phyloP scores from a whole-genome alignment of 2,888 invertebrate genomes.

The Hybos culiciformis region DNA sequence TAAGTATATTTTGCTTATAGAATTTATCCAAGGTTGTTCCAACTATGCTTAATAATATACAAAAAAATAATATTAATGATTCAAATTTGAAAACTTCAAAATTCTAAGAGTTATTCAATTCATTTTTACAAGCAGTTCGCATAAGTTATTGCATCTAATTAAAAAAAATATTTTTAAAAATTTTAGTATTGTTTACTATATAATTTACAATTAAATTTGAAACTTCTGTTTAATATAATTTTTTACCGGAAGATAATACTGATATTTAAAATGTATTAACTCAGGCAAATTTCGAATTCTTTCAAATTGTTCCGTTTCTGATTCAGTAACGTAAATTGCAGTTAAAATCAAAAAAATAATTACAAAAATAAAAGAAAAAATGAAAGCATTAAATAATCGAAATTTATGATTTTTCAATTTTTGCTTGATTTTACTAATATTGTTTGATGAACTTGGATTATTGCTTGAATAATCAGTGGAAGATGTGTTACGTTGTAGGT shows the following conservation, averaged over 20 bases:
- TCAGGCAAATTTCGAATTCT: conserved; percentile 62
- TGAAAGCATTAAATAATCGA: conserved; percentile 55
- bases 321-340: conserved; percentile 62
- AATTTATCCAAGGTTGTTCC: no score
- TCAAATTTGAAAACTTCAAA: no score
- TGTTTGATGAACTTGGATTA: conserved; percentile 10
- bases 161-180: no score
- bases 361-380: conserved; percentile 64
- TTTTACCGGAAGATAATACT: conserved; percentile 73
- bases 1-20: no score
- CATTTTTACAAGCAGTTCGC: no score
- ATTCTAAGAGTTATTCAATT: no score
- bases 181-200: no score
- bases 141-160: no score
- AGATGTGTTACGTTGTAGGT: conserved; percentile 21
- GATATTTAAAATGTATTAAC: conserved; percentile 56
- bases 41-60: no score
- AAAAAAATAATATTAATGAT: no score
- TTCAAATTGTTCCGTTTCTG: conserved; percentile 57
- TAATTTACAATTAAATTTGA: conserved; percentile 8
- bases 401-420: conserved; percentile 41
- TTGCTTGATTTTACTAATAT: conserved; percentile 26
- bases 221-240: conserved; percentile 42
- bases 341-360: conserved; percentile 52
- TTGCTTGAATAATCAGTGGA: conserved; percentile 19